Percentiles rank a stretch among this genome's conserved stretches.
phyloP scores from a whole-genome alignment of 2,797 vertebrate species.

The Psittacula echo region DNA sequence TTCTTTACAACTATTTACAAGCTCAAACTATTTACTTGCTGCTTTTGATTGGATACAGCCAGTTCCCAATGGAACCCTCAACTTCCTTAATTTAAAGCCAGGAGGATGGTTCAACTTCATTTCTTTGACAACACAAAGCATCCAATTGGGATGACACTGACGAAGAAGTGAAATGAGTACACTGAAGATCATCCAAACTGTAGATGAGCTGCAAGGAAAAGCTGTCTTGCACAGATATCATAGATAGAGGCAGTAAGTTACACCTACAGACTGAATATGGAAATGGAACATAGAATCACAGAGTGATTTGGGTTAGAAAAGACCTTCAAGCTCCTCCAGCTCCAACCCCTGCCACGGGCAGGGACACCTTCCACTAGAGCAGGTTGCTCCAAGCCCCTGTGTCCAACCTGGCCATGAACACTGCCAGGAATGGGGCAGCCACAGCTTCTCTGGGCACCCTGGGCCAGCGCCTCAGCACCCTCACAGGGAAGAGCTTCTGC shows the following conservation, averaged over 20 bases:
- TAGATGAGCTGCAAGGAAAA: neutral
- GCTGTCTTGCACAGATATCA: too few relatives aligned
- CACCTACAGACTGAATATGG: neutral
- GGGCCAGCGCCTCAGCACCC: too few relatives aligned
- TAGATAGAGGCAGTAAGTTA: neutral
- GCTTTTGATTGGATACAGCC: neutral
- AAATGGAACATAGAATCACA: neutral
- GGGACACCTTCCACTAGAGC: neutral
- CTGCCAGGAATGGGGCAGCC: too few relatives aligned
- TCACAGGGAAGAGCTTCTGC: too few relatives aligned
- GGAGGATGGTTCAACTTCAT: neutral
- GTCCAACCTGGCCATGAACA: too few relatives aligned
- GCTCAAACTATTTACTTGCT: neutral
- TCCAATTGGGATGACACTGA: accelerated
- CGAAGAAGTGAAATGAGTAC: neutral
- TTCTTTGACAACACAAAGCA: neutral
- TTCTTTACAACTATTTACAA: neutral
- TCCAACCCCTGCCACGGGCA: neutral
- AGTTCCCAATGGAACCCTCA: neutral
- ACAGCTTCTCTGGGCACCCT: too few relatives aligned
- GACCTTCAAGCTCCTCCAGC: accelerated
- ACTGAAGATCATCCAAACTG: neutral
- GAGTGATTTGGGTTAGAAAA: neutral
- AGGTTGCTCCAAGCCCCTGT: too few relatives aligned
- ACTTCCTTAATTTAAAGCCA: neutral